Conservation (phyloP, 23 tunicate species). For the Styela clava region DNA sequence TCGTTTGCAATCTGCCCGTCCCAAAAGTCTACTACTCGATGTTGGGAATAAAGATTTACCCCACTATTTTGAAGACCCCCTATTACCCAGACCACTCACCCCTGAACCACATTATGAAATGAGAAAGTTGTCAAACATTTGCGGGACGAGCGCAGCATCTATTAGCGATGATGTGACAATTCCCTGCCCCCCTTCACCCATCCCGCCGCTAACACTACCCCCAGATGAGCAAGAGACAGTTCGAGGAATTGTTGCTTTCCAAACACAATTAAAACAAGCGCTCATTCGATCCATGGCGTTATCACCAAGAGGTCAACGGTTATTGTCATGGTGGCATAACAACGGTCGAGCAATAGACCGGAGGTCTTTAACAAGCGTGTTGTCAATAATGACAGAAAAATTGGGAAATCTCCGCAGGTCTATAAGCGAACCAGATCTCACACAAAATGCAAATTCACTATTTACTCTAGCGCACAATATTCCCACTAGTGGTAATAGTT, state of each 20-base stretch:
- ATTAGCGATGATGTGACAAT: neutral
- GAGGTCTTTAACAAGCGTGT: slow-evolving; percentile 47
- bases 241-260: neutral
- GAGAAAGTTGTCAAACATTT: neutral
- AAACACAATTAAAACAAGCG: slow-evolving; percentile 4
- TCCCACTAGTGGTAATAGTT: neutral
- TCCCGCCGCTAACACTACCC: neutral
- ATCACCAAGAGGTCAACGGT: slow-evolving; percentile 67
- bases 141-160: neutral
- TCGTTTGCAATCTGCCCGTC: slow-evolving; percentile 5
- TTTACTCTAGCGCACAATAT: neutral
- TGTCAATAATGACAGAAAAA: slow-evolving; percentile 53
- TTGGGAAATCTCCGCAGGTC: slow-evolving; percentile 33
- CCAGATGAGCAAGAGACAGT: neutral
- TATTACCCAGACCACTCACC: neutral
- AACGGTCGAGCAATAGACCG: slow-evolving; percentile 32
- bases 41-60: neutral
- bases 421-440: slow-evolving; percentile 72
- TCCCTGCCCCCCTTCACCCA: neutral
- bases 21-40: slow-evolving; percentile 15
- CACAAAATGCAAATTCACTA: slow-evolving; percentile 8
- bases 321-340: slow-evolving; percentile 62
- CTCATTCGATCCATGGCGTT: slow-evolving; percentile 72
- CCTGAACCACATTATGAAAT: neutral
- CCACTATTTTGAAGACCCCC: neutral